Evolutionary conservation across 1,140 invertebrate species (phyloP).

Genomic region (Drosophila pruinosa): DNA sequence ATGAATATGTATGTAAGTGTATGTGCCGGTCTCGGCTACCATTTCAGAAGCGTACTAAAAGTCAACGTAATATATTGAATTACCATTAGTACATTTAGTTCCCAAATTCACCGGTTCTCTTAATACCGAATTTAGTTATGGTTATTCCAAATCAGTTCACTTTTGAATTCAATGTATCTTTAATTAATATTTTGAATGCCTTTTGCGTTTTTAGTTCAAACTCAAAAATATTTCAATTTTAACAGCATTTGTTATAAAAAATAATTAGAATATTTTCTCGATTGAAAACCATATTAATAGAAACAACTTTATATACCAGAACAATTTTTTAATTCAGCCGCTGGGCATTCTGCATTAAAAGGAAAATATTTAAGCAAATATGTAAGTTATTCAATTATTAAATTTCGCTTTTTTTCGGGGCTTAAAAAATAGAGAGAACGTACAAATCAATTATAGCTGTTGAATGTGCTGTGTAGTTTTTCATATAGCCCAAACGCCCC

Average conservation of each 20-base stretch:
- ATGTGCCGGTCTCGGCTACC: background rate
- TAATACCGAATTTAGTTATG: too few relatives aligned
- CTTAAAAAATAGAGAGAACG: background rate
- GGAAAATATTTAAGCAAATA: background rate
- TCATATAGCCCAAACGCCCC: background rate
- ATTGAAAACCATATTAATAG: background rate
- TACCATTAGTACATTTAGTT: background rate
- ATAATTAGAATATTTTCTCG: background rate
- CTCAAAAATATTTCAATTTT: too few relatives aligned
- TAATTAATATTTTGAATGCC: too few relatives aligned
- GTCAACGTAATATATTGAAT: background rate
- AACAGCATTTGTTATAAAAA: too few relatives aligned
- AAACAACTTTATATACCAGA: background rate
- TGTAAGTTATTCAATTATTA: background rate
- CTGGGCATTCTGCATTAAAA: background rate
- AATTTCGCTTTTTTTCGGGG: background rate
- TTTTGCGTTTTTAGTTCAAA: too few relatives aligned
- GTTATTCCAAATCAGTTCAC: too few relatives aligned
- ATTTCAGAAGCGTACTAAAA: constrained; percentile 5
- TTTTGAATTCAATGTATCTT: too few relatives aligned
- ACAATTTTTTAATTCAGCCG: background rate
- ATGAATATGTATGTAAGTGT: constrained; percentile 15
- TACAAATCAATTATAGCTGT: constrained; percentile 1
- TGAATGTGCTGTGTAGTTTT: background rate
- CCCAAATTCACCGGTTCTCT: background rate